Evolutionary conservation across 2,888 invertebrate species (phyloP), one percentile per base, ranked within the genome.

Genomic region (Yponomeuta evonymella): DNA sequence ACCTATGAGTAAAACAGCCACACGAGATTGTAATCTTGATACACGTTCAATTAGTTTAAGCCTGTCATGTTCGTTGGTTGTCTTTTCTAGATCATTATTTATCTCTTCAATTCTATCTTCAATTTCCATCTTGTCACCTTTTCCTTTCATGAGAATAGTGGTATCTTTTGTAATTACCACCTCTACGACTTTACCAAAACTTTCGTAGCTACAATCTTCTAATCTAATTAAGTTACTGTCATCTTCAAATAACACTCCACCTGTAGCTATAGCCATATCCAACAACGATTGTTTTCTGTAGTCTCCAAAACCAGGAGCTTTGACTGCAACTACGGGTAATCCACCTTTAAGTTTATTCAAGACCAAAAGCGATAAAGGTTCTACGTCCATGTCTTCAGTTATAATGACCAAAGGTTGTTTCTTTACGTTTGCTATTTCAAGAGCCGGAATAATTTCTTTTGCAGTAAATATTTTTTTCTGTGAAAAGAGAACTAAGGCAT

Each of bases 391-490:
- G 85, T 99, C 98, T 92, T 98, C 98, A 73, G 98, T 98, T 78
- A 99, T 94, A 77, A 99, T 98, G 23, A 99, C 94, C 70, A 99
- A 93, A 0, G 99, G 99, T 85, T 97, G 98, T 73, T 98, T 95
- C 83, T 97, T 95, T 1, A 95, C 83, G 83, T 98, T 98, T 10
- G 98, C 98, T 78, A 99, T 90, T 90, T 99, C 99, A 71, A 99
- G 92, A 23, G 98, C 99, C 43, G 99, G 99, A 75, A 99, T 96
- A 77, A 99, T 96, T 80, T 97, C 96, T 86, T 98, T 98, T 23
- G 98, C 96, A 30, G 95, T 96, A 43, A 98, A 98, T 81, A 99
- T 98, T 90, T 99, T 99, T 93, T 99, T 99, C 87, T 99, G 98
- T 71, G 97, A 97, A 78, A 98, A 95, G 63, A 99, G 93, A 66